Percentiles rank a stretch among this genome's conserved stretches.
These are phyloP conservation scores for Dioctria rufipes DNA, from an alignment of 2,888 invertebrate species.

Conservation along the genomic window DNA sequence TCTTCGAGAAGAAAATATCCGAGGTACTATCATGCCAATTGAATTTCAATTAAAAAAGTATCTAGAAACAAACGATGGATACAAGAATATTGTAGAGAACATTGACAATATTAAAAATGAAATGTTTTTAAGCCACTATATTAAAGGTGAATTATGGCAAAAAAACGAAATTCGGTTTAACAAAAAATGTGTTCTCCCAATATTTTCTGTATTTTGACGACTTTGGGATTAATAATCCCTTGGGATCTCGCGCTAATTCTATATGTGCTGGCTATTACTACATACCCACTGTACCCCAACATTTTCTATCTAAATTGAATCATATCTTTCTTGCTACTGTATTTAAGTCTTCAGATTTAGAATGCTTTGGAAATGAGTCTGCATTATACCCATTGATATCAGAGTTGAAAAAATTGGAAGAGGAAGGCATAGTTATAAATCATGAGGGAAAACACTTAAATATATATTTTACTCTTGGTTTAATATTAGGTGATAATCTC, in stretches of 20 bases:
- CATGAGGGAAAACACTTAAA: not conserved
- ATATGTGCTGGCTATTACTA: slow-evolving; percentile 26
- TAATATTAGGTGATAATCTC: not conserved
- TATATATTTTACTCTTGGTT: not conserved
- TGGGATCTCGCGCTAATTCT: slow-evolving; percentile 38
- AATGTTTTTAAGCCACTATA: not conserved
- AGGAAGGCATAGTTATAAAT: not conserved
- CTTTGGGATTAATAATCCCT: slow-evolving; percentile 55
- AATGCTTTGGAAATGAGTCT: slow-evolving; percentile 7
- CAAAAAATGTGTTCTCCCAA: not conserved
- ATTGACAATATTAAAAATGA: no score
- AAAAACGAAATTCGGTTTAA: not conserved
- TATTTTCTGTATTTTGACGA: slow-evolving; percentile 50
- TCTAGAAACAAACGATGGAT: no score
- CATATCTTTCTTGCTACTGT: slow-evolving; percentile 28
- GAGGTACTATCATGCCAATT: no score
- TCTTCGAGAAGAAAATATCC: no score
- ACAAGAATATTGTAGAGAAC: no score
- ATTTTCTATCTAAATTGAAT: not conserved
- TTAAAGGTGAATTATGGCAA: not conserved
- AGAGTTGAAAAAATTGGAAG: not conserved
- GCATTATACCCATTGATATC: not conserved
- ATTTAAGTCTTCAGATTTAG: not conserved
- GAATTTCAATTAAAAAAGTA: no score
- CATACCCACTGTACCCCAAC: not conserved